These are phyloP conservation scores for Heliconius hortense DNA, from an alignment of 2,888 invertebrate genomes.

Conservation along the genomic window DNA sequence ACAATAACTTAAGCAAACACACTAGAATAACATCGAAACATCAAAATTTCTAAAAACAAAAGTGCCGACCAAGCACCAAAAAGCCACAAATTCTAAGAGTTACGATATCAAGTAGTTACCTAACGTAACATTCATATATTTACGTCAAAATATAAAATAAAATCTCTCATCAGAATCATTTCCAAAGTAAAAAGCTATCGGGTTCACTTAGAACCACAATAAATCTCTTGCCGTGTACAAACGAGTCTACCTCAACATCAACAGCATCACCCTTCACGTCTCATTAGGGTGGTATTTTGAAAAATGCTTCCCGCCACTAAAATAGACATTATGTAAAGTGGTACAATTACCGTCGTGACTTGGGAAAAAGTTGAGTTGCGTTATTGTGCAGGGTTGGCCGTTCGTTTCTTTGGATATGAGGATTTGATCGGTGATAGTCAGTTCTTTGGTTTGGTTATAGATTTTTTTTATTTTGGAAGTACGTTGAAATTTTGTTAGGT, in stretches of 20 bases:
- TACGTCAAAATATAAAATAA: slow-evolving; percentile 24
- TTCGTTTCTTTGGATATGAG: neutral
- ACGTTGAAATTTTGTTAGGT: too few relatives aligned
- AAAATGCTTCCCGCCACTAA: slow-evolving; percentile 73
- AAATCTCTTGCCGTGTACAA: slow-evolving; percentile 61
- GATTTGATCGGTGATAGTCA: neutral
- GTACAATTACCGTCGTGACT: slow-evolving; percentile 74
- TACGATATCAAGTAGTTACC: too few relatives aligned
- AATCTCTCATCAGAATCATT: slow-evolving; percentile 39
- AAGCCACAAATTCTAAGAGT: neutral
- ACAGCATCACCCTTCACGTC: slow-evolving; percentile 71
- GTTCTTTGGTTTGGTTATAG: neutral
- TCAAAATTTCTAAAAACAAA: neutral
- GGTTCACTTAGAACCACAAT: slow-evolving; percentile 65
- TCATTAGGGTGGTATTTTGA: slow-evolving; percentile 72
- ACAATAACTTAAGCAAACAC: neutral
- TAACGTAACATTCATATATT: slow-evolving; percentile 1
- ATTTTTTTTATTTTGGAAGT: neutral
- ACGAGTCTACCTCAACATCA: slow-evolving; percentile 61
- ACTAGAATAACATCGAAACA: neutral
- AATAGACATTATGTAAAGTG: slow-evolving; percentile 81
- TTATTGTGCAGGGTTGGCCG: slow-evolving; percentile 39
- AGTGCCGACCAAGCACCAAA: neutral
- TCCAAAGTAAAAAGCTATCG: slow-evolving; percentile 54
- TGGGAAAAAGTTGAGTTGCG: slow-evolving; percentile 58